Evolutionary conservation across 2,888 invertebrate species (phyloP), one percentile per base, ranked within the genome.

Genomic region (Aspidiotus rigidus): DNA sequence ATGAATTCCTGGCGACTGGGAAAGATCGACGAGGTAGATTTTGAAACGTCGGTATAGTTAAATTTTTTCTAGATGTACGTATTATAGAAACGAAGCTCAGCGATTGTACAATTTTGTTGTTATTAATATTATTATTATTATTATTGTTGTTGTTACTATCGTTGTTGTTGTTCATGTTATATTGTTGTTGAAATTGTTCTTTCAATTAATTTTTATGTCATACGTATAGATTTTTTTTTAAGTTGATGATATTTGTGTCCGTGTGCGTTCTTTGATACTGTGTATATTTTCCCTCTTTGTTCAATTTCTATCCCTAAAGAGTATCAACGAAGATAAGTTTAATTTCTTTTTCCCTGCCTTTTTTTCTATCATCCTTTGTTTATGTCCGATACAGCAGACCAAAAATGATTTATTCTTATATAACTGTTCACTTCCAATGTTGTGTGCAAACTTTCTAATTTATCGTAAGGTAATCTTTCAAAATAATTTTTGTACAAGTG

Each of bases 1-100:
- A 87, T 87, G 71, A 88, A 89, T 79, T 88, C 88, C 73, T 89
- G 88, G 88, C 84, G 88, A 72, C 82, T 89, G 75, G 88, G 88
- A 73, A 83, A 88, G 76, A 89, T 89, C 80, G 89, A 89, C 79
- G 89, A 89, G 80, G 83, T 86, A 74, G 89, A 89, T 76, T 88
- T 88, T 77, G 89, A 89, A 79, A 89, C 89, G 78, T 86, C 88
- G 73, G 89, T 89, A 78, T 89, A 59, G 59, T 28, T 17, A 10
- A 16, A 56, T n/a, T 56, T 17, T 28, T 28, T 28, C 28, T 28
- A 28, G 28, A 28, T 28, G 28, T 49, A 49, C 49, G 49, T 13
- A 49, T 49, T 49, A 28, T 28, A 28, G 28, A 28, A 28, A 28
- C 28, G 28, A 28, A 28, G 28, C 28, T 28, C 28, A 28, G 28